Evolutionary conservation across 1,140 invertebrate genomes (phyloP).

Genomic region (Doryteuthis pealeii): DNA sequence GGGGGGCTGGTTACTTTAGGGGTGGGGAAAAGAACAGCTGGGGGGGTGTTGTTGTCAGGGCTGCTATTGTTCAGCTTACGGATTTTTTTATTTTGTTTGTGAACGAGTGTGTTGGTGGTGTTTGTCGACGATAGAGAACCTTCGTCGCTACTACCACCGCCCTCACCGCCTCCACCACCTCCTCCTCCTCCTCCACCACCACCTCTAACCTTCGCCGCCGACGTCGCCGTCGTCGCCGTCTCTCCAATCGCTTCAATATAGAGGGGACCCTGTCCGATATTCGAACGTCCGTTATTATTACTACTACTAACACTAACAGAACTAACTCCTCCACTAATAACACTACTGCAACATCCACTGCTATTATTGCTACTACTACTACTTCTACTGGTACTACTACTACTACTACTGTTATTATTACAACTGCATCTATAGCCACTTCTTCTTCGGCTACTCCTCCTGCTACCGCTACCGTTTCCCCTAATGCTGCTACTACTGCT

Average conservation of each 20-base stretch:
- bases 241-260: not conserved
- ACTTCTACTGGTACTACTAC: not conserved
- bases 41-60: not conserved
- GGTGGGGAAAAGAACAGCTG: not conserved
- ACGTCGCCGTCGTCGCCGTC: not conserved
- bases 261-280: not conserved
- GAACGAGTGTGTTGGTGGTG: not conserved
- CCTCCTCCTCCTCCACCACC: not conserved
- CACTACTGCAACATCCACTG: not conserved
- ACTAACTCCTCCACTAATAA: not conserved
- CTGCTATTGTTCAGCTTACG: not conserved
- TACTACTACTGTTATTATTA: slow-evolving; percentile 3
- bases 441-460: not conserved
- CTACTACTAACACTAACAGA: not conserved
- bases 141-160: not conserved
- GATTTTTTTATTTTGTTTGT: not conserved
- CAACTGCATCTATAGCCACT: not conserved
- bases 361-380: not conserved
- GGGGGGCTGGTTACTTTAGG: not conserved
- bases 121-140: not conserved
- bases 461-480: not conserved
- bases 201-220: not conserved
- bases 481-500: not conserved
- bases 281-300: not conserved
- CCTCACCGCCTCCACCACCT: not conserved